Evolutionary conservation across 2,797 vertebrate species (phyloP), one percentile per base, ranked within the genome.

Genomic region (Cryptoprocta ferox): DNA sequence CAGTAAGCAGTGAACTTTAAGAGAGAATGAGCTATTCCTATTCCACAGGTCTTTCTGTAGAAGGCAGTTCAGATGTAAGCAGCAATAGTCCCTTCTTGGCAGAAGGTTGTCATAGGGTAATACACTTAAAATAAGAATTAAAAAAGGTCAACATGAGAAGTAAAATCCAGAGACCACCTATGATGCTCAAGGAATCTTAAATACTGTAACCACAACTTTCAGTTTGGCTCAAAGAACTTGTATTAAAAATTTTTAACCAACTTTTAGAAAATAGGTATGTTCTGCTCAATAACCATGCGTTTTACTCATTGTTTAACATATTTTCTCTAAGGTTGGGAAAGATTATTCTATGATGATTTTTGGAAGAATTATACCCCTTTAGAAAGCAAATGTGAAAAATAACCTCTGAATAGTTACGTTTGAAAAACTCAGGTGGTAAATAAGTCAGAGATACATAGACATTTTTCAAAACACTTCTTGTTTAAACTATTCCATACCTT

Each of bases 321-420:
- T 61, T 91, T 71, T 63, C 39, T 7, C 63, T 32, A 82, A 26
- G 4, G 61, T 37, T 80, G 21, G 37, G 65, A 66, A 96, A 91
- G 37, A 96, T 42, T 56, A 61, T 39, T 66, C 12, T 73, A 48
- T 79, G 26, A 42, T 37, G 11, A 89, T 39, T 89, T 92, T 82
- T 88, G 35, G 21, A 91, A 92, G 32, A 91, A 76, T 68, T 80
- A 85, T 2, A 85, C n/a, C 50, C 16, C 9, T 89, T 96, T 91
- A 83, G 59, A 91, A 92, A 95, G 80, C 11, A 95, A 97, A 89
- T 84, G 14, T 94, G 16, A 79, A 97, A 95, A 95, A 85, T 68
- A 95, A 37, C 9, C 26, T 94, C 48, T 92, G 76, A 82, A 63
- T 76, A 42, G n/a, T 39, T 92, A 65, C 14, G 26, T 83, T 39